A percentile compares a stretch with the other conserved stretches of the same genome.
phyloP scores from a whole-genome alignment of 2,113 vertebrate species.

The Corvus cornix region DNA sequence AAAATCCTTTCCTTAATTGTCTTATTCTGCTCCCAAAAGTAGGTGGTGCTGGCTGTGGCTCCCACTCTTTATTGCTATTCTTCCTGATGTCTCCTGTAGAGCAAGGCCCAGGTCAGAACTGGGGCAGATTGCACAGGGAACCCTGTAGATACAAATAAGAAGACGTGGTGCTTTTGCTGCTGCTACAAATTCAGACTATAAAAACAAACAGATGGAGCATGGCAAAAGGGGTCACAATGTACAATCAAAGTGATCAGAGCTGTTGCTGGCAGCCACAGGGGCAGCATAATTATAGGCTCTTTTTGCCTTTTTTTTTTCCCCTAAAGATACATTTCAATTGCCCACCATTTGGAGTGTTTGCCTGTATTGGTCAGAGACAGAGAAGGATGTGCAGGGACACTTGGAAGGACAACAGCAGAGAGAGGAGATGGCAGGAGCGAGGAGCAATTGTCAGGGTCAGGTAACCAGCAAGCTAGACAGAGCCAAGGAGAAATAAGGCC shows the following conservation, averaged over 20 bases:
- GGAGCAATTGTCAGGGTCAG: background rate
- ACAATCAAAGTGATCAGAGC: background rate
- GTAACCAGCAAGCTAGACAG: background rate
- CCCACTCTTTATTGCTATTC: background rate
- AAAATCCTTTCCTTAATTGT: slow-evolving; percentile 4
- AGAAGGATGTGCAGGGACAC: background rate
- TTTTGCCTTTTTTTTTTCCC: fast-evolving
- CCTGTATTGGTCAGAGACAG: background rate
- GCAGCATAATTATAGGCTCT: background rate
- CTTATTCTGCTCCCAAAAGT: background rate
- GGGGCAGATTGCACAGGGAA: background rate
- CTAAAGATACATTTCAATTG: background rate
- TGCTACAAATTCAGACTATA: background rate
- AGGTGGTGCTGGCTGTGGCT: background rate
- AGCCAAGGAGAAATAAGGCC: background rate
- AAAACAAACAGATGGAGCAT: slow-evolving; percentile 34
- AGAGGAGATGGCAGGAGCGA: background rate
- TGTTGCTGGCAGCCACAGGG: background rate
- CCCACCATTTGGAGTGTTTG: background rate
- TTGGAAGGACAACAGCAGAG: background rate
- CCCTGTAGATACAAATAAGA: background rate
- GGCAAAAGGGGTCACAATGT: slow-evolving; percentile 19
- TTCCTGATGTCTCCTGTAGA: background rate
- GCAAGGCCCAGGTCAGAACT: background rate
- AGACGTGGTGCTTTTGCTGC: background rate